These are phyloP conservation scores for Prostheceraeus crozeri DNA, from an alignment of 2,888 invertebrate genomes.

Conservation along the genomic window DNA sequence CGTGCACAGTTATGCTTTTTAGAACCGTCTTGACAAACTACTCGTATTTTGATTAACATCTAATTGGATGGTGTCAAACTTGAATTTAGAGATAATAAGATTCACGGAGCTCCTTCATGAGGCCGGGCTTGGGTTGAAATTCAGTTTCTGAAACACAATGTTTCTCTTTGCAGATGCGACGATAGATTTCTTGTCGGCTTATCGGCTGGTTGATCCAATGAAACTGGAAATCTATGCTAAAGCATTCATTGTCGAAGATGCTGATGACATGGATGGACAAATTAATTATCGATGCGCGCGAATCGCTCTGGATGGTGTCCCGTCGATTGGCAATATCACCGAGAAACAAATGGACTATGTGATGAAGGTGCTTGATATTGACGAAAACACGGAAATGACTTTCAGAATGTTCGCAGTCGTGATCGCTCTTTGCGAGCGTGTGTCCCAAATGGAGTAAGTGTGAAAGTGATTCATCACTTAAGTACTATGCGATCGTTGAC, in stretches of 20 bases:
- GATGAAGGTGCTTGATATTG: slow-evolving; percentile 52
- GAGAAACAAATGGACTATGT: slow-evolving; percentile 53
- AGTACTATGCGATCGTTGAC: background rate
- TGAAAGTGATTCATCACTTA: background rate
- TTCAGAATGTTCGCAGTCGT: slow-evolving; percentile 56
- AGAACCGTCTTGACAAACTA: too few relatives aligned
- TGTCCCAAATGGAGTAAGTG: slow-evolving; percentile 55
- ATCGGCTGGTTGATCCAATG: slow-evolving; percentile 50
- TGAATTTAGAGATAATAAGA: too few relatives aligned
- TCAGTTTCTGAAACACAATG: slow-evolving; percentile 11
- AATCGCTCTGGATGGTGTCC: slow-evolving; percentile 41
- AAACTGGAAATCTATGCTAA: slow-evolving; percentile 52
- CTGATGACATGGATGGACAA: slow-evolving; percentile 49
- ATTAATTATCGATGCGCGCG: slow-evolving; percentile 43
- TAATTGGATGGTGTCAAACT: too few relatives aligned
- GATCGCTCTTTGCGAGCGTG: slow-evolving; percentile 51
- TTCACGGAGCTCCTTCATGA: too few relatives aligned
- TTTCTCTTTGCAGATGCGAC: slow-evolving; percentile 45
- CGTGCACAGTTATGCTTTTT: too few relatives aligned
- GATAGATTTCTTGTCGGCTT: slow-evolving; percentile 54
- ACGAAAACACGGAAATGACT: slow-evolving; percentile 51
- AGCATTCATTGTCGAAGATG: slow-evolving; percentile 54
- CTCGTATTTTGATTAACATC: too few relatives aligned
- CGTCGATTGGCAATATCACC: slow-evolving; percentile 48
- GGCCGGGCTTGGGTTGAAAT: too few relatives aligned